phyloP scores from a whole-genome alignment of 2,888 invertebrate species.

The Coenonympha glycerion region DNA sequence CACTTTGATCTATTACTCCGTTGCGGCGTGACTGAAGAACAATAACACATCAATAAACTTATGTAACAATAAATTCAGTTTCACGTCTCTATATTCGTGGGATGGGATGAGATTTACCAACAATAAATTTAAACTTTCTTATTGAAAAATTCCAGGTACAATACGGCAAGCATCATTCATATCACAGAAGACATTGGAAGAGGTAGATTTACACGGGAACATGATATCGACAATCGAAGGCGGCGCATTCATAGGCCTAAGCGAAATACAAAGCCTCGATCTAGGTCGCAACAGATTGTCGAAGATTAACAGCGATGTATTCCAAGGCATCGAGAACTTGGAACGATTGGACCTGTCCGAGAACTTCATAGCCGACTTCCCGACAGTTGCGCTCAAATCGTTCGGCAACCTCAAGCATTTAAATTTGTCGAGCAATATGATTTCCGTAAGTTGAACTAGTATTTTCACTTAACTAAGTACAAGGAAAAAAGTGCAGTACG shows the following conservation, averaged over 20 bases:
- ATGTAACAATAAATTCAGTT: too few species aligned
- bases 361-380: conserved; percentile 90
- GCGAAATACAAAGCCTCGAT: conserved; percentile 80
- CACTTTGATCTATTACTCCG: too few species aligned
- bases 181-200: conserved; percentile 81
- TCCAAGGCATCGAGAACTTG: conserved; percentile 84
- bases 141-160: conserved; percentile 71
- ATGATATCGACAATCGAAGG: conserved; percentile 85
- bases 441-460: conserved; percentile 79
- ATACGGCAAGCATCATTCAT: conserved; percentile 82
- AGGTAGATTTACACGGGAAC: conserved; percentile 87
- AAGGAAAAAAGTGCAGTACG: too few species aligned
- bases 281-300: conserved; percentile 86
- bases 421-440: conserved; percentile 89
- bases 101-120: too few species aligned
- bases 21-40: too few species aligned
- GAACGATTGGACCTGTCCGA: conserved; percentile 88
- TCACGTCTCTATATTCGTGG: too few species aligned
- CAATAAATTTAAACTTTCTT: background rate
- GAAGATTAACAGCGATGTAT: conserved; percentile 89
- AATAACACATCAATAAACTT: too few species aligned
- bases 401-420: conserved; percentile 82
- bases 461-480: too few species aligned
- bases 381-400: conserved; percentile 83
- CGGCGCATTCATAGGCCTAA: conserved; percentile 82